Conservation (phyloP, 2,113 vertebrate genomes). For the Regulus satrapa region DNA sequence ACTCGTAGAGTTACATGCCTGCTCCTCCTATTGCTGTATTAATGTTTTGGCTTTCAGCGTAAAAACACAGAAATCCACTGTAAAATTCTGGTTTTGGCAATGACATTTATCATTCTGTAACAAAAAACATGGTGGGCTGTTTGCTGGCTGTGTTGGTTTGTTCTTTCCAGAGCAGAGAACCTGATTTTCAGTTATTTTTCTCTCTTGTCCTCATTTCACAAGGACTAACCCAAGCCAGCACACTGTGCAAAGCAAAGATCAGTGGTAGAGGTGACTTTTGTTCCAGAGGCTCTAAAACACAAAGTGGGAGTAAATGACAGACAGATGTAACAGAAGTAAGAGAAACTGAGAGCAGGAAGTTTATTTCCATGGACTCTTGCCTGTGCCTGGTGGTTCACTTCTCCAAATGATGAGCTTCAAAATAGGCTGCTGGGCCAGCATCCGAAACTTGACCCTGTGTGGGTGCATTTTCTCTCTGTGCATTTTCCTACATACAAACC, state of each 20-base stretch:
- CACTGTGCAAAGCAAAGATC: background rate
- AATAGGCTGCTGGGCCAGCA: background rate
- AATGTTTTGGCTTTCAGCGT: conserved; percentile 63
- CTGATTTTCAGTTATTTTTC: background rate
- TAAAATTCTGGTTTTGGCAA: conserved; percentile 38
- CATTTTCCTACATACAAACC: background rate
- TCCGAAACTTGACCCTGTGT: background rate
- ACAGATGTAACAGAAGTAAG: background rate
- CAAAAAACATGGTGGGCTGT: background rate
- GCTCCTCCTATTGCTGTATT: conserved; percentile 65
- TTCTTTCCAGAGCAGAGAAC: background rate
- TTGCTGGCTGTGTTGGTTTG: conserved; percentile 8
- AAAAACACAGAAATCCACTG: conserved; percentile 39
- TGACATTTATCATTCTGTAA: conserved; percentile 64
- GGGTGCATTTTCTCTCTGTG: background rate
- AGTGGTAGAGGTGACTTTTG: background rate
- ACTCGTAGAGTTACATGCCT: conserved; percentile 66
- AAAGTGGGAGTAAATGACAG: background rate
- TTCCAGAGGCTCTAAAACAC: background rate
- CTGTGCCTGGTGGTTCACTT: background rate
- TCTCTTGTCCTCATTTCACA: background rate
- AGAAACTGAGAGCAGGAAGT: background rate
- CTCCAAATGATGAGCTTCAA: background rate
- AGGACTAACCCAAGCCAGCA: background rate
- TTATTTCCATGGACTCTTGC: background rate